Evolutionary conservation across 2,797 vertebrate species (phyloP).

Genomic region (Euthynnus affinis): DNA sequence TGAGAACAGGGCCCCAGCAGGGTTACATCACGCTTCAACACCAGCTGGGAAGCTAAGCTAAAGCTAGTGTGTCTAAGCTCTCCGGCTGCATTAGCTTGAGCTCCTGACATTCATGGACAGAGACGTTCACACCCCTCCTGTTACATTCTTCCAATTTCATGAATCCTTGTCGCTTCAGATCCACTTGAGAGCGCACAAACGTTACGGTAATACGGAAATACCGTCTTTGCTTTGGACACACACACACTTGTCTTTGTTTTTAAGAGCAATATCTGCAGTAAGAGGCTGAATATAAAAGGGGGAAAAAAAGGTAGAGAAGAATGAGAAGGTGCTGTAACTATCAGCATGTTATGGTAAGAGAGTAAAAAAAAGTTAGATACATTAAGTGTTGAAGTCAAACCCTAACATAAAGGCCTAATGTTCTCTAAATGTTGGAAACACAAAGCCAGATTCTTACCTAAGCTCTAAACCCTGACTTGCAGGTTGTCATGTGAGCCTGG

Average conservation of each 20-base stretch:
- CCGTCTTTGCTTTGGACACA: not conserved
- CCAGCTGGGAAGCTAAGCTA: conserved; percentile 50
- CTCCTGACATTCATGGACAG: not conserved
- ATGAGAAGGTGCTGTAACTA: too few relatives aligned
- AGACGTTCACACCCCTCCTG: not conserved
- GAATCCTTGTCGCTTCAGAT: not conserved
- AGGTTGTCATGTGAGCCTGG: conserved; percentile 64
- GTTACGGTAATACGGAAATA: too few relatives aligned
- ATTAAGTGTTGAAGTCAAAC: not conserved
- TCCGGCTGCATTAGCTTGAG: conserved; percentile 1
- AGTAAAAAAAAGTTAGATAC: not conserved
- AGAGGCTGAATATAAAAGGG: too few relatives aligned
- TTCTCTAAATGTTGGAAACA: conserved; percentile 26
- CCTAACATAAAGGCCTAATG: not conserved
- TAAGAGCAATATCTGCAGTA: not conserved
- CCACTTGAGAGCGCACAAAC: not conserved
- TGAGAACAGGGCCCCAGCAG: conserved; percentile 49
- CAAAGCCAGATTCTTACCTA: conserved; percentile 46
- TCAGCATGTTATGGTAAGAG: not conserved
- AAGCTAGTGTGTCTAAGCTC: conserved; percentile 14
- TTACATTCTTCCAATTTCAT: not conserved
- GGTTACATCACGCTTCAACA: conserved; percentile 26
- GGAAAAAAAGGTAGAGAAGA: too few relatives aligned
- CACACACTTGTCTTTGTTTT: not conserved
- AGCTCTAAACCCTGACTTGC: conserved; percentile 65